Base-by-base conservation (phyloP, 1,140 invertebrate genomes). In the Drosophila nikananu region DNA sequence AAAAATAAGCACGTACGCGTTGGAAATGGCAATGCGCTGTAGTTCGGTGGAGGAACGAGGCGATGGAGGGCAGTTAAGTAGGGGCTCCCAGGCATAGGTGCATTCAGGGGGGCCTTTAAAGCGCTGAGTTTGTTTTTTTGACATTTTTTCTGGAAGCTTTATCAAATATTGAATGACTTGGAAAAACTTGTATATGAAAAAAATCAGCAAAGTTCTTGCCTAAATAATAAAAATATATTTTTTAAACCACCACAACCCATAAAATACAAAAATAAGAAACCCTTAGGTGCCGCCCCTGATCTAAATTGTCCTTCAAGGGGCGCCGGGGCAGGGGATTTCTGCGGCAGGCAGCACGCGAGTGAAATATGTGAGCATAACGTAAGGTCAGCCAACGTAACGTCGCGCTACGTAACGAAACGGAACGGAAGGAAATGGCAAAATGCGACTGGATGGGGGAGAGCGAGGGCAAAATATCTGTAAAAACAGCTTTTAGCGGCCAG, bases 351-450 rank as follows among this genome's bases (percentile, higher is more conserved):
- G 61, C 62, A 84, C 64, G 78, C 68, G 78, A 81, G 74, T 67
- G 75, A 86, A 86, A 86, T 86, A 83, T 89, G 80, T 81, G 57
- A 80, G 61, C 73, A 71, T 68, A 84, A 83, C 81, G 81, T 74
- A 79, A 79, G 76, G 76, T 72, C 77, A 80, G 67, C 61, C 71
- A 80, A 83, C 81, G 64, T 70, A 80, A 80, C 71, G 52, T 55
- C 66, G 72, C 57, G 64, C 32, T 62, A 80, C 81, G 76, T 83
- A 79, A 79, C 80, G 65, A 73, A 71, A 74, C 72, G 74, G 61
- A 81, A 84, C 86, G 86, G 86, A 89, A 86, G 81, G 86, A 89
- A 77, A 82, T 86, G 75, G 86, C 81, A 89, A 82, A 90, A 90
- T 77, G 84, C 60, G 83, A 65, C 83, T 73, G 46, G 63, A 44